These are phyloP conservation scores for Ichneumon xanthorius DNA, from an alignment of 2,888 invertebrate genomes.

Conservation along the genomic window DNA sequence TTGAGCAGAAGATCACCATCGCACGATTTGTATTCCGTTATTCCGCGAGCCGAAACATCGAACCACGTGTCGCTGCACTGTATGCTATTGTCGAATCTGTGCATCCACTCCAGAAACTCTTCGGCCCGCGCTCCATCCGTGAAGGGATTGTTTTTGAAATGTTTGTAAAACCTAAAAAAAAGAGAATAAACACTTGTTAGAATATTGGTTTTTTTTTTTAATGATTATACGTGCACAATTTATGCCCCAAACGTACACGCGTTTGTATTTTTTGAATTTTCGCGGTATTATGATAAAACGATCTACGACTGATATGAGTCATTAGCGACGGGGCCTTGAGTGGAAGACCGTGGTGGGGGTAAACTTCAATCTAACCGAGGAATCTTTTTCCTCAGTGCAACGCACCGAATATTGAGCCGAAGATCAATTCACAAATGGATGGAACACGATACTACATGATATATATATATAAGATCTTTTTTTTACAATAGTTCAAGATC, in stretches of 20 bases:
- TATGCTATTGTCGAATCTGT: slow-evolving; percentile 85
- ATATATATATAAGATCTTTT: not conserved
- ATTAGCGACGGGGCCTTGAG: slow-evolving; percentile 55
- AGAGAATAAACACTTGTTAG: slow-evolving; percentile 2
- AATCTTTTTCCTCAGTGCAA: slow-evolving; percentile 22
- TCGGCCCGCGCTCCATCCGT: slow-evolving; percentile 79
- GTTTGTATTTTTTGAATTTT: slow-evolving; percentile 50
- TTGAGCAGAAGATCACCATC: slow-evolving; percentile 90
- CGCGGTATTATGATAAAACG: slow-evolving; percentile 44
- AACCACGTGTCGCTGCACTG: slow-evolving; percentile 89
- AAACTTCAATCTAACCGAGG: slow-evolving; percentile 6
- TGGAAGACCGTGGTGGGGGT: slow-evolving; percentile 45
- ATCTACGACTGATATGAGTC: slow-evolving; percentile 51
- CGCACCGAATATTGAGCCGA: slow-evolving; percentile 25
- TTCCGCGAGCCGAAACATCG: slow-evolving; percentile 89
- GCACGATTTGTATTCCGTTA: slow-evolving; percentile 88
- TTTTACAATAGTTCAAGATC: not conserved
- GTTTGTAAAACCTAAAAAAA: slow-evolving; percentile 75
- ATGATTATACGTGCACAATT: too few relatives aligned
- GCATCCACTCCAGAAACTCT: slow-evolving; percentile 87
- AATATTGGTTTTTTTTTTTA: not conserved
- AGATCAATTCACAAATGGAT: slow-evolving; percentile 10
- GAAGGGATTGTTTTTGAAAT: slow-evolving; percentile 71
- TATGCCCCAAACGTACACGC: not conserved
- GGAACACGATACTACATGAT: slow-evolving; percentile 1